phyloP scores from a whole-genome alignment of 2,113 vertebrate genomes.

The Psittacara wagleri region DNA sequence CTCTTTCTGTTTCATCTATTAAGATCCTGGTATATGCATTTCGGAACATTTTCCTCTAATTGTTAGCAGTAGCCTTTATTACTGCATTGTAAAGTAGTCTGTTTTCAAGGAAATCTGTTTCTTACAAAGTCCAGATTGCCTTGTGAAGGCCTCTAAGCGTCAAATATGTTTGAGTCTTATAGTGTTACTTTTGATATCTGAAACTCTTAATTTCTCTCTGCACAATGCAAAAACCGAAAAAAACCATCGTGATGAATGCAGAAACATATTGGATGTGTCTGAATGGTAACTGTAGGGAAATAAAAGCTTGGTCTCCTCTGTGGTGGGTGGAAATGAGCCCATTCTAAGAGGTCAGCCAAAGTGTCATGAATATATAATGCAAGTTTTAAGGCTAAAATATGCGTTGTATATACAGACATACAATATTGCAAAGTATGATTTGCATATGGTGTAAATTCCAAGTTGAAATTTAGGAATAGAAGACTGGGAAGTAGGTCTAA shows the following conservation, averaged over 20 bases:
- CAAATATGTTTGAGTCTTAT: background rate
- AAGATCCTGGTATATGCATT: background rate
- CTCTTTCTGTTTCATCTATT: background rate
- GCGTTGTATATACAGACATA: background rate
- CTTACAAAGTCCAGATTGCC: background rate
- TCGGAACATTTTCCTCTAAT: background rate
- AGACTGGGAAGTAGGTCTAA: background rate
- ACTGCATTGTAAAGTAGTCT: background rate
- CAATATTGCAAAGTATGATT: background rate
- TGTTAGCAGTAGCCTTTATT: background rate
- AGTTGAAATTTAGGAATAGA: background rate
- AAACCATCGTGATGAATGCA: background rate
- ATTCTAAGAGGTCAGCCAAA: background rate
- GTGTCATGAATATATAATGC: background rate
- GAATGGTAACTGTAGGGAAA: background rate
- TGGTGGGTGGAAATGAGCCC: background rate
- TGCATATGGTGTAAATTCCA: background rate
- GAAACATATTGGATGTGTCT: background rate
- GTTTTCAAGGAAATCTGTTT: background rate
- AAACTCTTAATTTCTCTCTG: background rate
- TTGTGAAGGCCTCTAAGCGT: background rate
- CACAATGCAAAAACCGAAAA: background rate
- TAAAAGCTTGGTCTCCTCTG: background rate
- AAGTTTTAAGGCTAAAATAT: background rate
- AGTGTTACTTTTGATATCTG: background rate